Percentiles rank a stretch among this genome's conserved stretches.
phyloP scores from a whole-genome alignment of 2,113 vertebrate genomes.

The Halichoeres trimaculatus region DNA sequence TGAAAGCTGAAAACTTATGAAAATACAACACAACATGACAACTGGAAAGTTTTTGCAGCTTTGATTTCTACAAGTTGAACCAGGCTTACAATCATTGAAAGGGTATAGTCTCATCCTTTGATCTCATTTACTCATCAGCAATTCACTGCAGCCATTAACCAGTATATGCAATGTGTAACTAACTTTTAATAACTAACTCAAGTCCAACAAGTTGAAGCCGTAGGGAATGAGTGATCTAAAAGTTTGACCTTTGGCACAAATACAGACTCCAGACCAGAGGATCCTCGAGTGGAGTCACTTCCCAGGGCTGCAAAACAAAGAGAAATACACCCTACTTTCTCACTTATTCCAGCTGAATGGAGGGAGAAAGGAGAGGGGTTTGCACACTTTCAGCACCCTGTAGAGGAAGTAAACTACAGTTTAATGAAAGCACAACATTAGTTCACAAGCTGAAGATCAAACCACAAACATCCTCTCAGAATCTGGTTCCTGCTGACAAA shows the following conservation, averaged over 20 bases:
- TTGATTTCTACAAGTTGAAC: neutral
- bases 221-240: conserved; percentile 41
- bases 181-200: conserved; percentile 35
- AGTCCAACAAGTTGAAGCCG: conserved; percentile 24
- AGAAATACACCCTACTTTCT: neutral
- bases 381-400: neutral
- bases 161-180: conserved; percentile 65
- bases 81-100: neutral
- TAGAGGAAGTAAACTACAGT: neutral
- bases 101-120: conserved; percentile 12
- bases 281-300: neutral
- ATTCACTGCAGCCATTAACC: conserved; percentile 30
- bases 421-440: conserved; percentile 40
- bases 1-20: no score
- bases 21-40: no score
- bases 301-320: neutral
- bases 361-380: neutral
- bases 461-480: conserved; percentile 65
- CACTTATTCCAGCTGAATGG: neutral
- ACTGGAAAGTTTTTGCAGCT: neutral
- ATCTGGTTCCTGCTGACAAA: conserved; percentile 72
- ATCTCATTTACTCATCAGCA: conserved; percentile 13
- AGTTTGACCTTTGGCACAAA: conserved; percentile 10
- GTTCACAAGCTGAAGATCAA: conserved; percentile 45
- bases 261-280: neutral